phyloP scores from a whole-genome alignment of 2,113 vertebrate genomes.

The Syrmaticus mikado region DNA sequence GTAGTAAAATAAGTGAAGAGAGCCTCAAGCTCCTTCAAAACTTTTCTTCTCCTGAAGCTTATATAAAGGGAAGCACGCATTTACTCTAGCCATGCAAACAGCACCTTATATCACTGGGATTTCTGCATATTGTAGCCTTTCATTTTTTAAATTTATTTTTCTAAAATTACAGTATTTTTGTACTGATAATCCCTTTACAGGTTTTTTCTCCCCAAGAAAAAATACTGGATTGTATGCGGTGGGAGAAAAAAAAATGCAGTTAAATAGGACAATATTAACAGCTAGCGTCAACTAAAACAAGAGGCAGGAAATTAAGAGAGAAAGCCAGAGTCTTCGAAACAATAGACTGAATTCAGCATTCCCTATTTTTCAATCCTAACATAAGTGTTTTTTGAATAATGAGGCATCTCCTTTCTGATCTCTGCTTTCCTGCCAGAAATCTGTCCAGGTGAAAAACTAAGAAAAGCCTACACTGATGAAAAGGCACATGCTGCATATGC shows the following conservation, averaged over 20 bases:
- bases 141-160: not conserved
- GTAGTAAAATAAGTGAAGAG: not conserved
- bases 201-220: not conserved
- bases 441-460: not conserved
- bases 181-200: not conserved
- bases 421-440: not conserved
- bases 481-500: not conserved
- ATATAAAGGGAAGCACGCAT: accelerated
- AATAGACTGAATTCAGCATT: not conserved
- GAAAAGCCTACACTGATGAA: not conserved
- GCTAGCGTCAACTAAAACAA: not conserved
- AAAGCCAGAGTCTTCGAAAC: not conserved
- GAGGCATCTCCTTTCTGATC: not conserved
- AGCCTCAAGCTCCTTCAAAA: not conserved
- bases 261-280: not conserved
- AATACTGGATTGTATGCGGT: not conserved
- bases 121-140: not conserved
- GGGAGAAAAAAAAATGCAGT: not conserved
- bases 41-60: not conserved
- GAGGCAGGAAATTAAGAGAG: not conserved
- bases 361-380: not conserved
- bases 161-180: not conserved
- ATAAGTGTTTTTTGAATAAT: not conserved
- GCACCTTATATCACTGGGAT: not conserved
- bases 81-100: not conserved